phyloP scores from a whole-genome alignment of 2,797 vertebrate genomes.

The Carcharodon carcharias region DNA sequence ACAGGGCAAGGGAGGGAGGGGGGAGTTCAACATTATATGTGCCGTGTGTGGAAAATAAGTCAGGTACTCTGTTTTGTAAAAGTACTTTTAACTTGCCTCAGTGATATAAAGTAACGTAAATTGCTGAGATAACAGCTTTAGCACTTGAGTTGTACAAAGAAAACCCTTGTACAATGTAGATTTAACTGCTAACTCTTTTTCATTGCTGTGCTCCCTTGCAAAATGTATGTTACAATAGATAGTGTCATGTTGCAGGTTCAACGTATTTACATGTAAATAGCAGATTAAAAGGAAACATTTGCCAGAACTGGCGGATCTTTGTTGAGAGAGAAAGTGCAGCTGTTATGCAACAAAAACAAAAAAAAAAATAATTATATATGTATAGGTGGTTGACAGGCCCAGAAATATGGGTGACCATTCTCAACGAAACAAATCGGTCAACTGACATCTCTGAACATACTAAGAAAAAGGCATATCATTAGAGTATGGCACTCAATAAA shows the following conservation, averaged over 20 bases:
- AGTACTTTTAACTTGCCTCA: constrained; percentile 95
- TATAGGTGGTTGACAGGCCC: constrained; percentile 85
- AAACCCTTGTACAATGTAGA: constrained; percentile 93
- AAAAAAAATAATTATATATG: constrained; percentile 58
- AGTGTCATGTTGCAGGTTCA: constrained; percentile 99
- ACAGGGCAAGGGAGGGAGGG: constrained; percentile 67
- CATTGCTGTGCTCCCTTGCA: constrained; percentile 95
- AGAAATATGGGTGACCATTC: constrained; percentile 57
- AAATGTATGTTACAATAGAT: constrained; percentile 99
- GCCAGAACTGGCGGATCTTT: constrained; percentile 83
- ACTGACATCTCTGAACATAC: constrained; percentile 48
- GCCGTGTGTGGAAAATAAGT: constrained; percentile 84
- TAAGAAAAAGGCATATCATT: constrained; percentile 53
- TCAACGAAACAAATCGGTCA: constrained; percentile 51
- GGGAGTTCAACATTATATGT: constrained; percentile 95
- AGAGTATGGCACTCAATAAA: constrained; percentile 65
- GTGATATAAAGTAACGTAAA: constrained; percentile 72
- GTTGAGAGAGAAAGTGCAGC: constrained; percentile 83
- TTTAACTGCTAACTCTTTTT: constrained; percentile 90
- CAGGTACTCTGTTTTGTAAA: constrained; percentile 91
- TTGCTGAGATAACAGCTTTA: constrained; percentile 76
- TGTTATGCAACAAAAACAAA: constrained; percentile 97
- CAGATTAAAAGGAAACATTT: constrained; percentile 67
- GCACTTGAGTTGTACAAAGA: constrained; percentile 87
- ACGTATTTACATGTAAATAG: constrained; percentile 99